Conservation (phyloP, 2,888 invertebrate species). For the Orthonevra nobilis region DNA sequence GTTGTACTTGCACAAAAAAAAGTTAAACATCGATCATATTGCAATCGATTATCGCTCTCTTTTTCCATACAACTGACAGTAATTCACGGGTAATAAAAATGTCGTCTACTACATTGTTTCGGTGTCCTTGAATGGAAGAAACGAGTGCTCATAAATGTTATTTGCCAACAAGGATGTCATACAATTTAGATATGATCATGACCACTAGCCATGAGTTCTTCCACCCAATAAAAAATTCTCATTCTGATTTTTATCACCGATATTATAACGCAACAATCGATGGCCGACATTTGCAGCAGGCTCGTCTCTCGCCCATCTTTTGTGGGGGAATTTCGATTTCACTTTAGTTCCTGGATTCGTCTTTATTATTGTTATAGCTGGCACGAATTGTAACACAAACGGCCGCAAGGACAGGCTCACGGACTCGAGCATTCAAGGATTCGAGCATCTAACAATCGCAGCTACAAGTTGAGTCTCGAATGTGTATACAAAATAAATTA, state of each 20-base stretch:
- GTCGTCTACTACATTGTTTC: neutral
- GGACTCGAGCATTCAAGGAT: neutral
- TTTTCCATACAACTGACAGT: neutral
- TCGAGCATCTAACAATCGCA: neutral
- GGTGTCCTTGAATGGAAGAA: constrained; percentile 16
- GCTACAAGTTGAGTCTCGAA: constrained; percentile 31
- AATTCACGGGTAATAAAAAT: constrained; percentile 1
- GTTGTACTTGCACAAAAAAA: too few relatives aligned
- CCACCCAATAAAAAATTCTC: constrained; percentile 1
- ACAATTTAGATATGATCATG: constrained; percentile 39
- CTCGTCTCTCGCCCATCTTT: neutral
- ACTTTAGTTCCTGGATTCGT: constrained; percentile 15
- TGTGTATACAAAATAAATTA: constrained; percentile 51
- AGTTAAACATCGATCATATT: too few relatives aligned
- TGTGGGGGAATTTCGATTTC: constrained; percentile 11
- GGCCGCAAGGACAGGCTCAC: neutral
- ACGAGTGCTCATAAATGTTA: constrained; percentile 35
- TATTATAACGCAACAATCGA: constrained; percentile 44
- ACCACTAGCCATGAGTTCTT: constrained; percentile 16
- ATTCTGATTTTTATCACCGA: constrained; percentile 42
- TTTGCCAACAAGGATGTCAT: constrained; percentile 22
- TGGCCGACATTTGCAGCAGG: constrained; percentile 1
- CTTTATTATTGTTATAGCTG: constrained; percentile 27
- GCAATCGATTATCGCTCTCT: too few relatives aligned
- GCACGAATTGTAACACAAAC: constrained; percentile 22